phyloP scores from a whole-genome alignment of 1,140 invertebrate species.

The Drosophila mojavensis region DNA sequence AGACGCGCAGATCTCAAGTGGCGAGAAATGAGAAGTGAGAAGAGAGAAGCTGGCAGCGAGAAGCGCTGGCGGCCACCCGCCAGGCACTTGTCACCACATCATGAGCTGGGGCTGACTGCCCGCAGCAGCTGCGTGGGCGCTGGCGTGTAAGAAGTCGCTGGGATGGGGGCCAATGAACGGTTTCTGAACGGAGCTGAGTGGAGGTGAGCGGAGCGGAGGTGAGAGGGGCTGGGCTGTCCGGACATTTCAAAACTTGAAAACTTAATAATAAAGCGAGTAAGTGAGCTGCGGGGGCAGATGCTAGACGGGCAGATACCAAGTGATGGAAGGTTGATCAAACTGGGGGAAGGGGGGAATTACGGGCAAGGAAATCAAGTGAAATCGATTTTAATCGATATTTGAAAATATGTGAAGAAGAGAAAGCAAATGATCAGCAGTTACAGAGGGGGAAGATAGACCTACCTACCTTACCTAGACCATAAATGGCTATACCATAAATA shows the following conservation, averaged over 20 bases:
- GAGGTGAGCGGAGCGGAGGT: neutral
- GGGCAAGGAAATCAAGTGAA: no score
- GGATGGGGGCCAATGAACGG: neutral
- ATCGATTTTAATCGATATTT: no score
- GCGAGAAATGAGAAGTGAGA: slow-evolving; percentile 25
- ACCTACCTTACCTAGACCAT: no score
- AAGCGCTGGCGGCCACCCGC: neutral
- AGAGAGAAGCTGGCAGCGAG: slow-evolving; percentile 12
- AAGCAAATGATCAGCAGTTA: no score
- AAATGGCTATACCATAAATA: no score
- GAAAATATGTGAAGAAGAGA: no score
- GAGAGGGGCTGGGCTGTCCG: slow-evolving; percentile 4
- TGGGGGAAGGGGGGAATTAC: no score
- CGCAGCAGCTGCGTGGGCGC: neutral
- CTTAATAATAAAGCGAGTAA: slow-evolving; percentile 3
- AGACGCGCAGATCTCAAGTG: slow-evolving; percentile 46
- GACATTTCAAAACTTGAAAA: slow-evolving; percentile 7
- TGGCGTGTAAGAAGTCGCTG: neutral
- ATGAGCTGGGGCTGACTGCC: neutral
- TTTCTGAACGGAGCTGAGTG: neutral
- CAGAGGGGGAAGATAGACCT: no score
- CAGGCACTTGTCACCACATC: slow-evolving; percentile 21
- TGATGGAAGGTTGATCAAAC: no score
- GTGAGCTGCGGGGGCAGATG: no score
- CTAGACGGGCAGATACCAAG: no score